Percentiles rank a stretch among this genome's conserved stretches.
phyloP scores from a whole-genome alignment of 2,888 invertebrate genomes.

The Eremobia ochroleuca region DNA sequence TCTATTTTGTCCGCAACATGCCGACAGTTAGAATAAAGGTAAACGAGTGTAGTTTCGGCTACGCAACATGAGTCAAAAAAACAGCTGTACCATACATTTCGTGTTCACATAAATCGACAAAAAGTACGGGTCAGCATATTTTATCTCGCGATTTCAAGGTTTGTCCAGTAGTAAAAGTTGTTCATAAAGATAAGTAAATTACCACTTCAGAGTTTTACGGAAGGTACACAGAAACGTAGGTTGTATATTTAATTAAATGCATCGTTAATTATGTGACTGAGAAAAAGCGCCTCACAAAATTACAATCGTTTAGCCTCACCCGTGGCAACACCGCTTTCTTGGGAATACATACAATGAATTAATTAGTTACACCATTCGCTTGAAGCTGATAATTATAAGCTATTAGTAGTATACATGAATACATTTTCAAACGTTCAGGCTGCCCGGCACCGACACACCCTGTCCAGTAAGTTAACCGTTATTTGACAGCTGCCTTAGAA shows the following conservation, averaged over 20 bases:
- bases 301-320: background rate
- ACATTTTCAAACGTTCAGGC: background rate
- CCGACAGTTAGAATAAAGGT: background rate
- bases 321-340: background rate
- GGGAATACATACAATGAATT: background rate
- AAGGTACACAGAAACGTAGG: background rate
- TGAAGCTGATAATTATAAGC: background rate
- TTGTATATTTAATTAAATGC: background rate
- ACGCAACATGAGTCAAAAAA: background rate
- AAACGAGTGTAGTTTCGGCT: background rate
- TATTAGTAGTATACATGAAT: background rate
- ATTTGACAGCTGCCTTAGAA: too few relatives aligned
- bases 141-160: background rate
- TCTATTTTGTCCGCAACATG: background rate
- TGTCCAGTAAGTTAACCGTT: too few relatives aligned
- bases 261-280: background rate
- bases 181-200: background rate
- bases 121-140: background rate
- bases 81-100: background rate
- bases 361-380: conserved; percentile 3
- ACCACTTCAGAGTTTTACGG: background rate
- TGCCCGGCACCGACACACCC: background rate
- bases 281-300: background rate
- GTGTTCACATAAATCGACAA: background rate
- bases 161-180: background rate